Evolutionary conservation across 2,113 vertebrate species (phyloP).

Genomic region (Platycercus adscitus): DNA sequence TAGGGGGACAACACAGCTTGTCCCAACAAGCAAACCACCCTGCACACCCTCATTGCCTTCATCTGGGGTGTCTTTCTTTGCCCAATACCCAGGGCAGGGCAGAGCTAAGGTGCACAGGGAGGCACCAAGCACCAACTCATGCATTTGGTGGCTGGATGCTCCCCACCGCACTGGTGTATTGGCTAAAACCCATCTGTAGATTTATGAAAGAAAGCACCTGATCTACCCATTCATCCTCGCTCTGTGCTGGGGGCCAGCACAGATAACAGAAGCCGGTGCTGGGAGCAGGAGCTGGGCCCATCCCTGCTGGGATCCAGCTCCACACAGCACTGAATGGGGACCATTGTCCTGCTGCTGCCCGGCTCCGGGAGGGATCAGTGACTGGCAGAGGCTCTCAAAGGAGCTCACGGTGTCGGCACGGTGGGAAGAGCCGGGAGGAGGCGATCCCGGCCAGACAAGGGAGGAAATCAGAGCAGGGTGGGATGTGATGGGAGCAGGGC

Average conservation of each 20-base stretch:
- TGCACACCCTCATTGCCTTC: background rate
- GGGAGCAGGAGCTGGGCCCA: background rate
- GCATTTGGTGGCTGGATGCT: accelerated
- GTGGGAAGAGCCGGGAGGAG: background rate
- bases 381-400: background rate
- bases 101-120: background rate
- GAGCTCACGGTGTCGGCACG: accelerated
- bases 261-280: background rate
- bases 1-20: background rate
- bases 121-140: accelerated
- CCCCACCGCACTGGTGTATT: accelerated
- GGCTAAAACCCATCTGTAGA: background rate
- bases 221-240: accelerated
- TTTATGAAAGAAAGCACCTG: background rate
- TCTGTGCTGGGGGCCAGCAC: background rate
- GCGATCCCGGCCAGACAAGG: background rate
- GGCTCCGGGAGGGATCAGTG: accelerated
- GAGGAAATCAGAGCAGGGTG: background rate
- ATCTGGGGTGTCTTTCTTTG: too few species aligned
- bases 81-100: background rate
- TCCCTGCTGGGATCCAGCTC: background rate
- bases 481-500: background rate
- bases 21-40: background rate
- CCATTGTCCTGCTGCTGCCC: slow-evolving; percentile 14
- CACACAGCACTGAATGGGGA: background rate